Percentiles rank a stretch among this genome's conserved stretches.
phyloP scores from a whole-genome alignment of 1,140 invertebrate species.

The Drosophila triauraria region DNA sequence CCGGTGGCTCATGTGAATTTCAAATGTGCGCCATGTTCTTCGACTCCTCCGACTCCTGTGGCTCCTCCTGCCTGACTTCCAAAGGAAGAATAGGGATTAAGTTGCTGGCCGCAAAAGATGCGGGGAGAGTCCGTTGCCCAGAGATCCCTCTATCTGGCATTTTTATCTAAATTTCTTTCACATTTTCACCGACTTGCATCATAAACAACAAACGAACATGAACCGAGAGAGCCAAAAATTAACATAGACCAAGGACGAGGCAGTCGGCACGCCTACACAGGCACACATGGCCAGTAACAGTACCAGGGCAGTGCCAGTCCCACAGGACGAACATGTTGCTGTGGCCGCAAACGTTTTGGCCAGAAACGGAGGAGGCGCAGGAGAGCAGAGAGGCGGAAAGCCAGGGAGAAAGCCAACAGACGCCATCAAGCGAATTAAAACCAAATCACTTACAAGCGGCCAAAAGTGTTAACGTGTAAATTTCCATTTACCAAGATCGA shows the following conservation, averaged over 20 bases:
- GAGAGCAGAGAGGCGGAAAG: neutral
- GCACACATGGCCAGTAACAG: slow-evolving; percentile 37
- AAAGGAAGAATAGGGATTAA: slow-evolving; percentile 29
- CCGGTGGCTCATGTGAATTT: slow-evolving; percentile 66
- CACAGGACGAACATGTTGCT: slow-evolving; percentile 53
- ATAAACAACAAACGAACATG: slow-evolving; percentile 73
- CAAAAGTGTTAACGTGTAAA: slow-evolving; percentile 83
- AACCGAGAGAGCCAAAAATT: slow-evolving; percentile 67
- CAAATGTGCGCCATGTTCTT: slow-evolving; percentile 54
- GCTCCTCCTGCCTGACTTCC: slow-evolving; percentile 1
- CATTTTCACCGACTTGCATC: slow-evolving; percentile 60
- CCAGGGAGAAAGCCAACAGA: slow-evolving; percentile 56
- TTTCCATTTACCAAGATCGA: slow-evolving; percentile 83
- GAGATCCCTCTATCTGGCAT: slow-evolving; percentile 55
- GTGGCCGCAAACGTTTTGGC: slow-evolving; percentile 62
- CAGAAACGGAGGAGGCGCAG: slow-evolving; percentile 2
- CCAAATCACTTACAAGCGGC: slow-evolving; percentile 83
- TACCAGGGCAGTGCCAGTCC: slow-evolving; percentile 22
- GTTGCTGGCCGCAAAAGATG: slow-evolving; percentile 36
- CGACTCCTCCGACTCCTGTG: slow-evolving; percentile 8
- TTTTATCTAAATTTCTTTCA: slow-evolving; percentile 75
- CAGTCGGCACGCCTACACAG: slow-evolving; percentile 49
- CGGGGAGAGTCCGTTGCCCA: slow-evolving; percentile 3
- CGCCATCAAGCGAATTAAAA: slow-evolving; percentile 83
- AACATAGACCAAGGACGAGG: slow-evolving; percentile 70